Base-by-base conservation (phyloP, 1,140 invertebrate genomes). In the Ladona fulva region DNA sequence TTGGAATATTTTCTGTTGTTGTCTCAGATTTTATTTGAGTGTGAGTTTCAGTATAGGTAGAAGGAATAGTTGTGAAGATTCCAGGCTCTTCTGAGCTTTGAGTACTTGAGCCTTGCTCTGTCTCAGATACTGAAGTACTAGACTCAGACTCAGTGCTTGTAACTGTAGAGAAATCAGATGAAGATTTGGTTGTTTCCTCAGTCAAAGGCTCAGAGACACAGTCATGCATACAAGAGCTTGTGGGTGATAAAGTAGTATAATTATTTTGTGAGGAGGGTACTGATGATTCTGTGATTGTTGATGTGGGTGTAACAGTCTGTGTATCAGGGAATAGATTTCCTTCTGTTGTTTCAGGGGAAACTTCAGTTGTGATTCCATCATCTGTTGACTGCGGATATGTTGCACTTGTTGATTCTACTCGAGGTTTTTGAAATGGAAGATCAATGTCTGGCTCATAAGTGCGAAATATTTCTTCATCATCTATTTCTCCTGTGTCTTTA, bases 401-500 rank as follows among this genome's bases (percentile, higher is more conserved):
- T 77, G 14, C 44, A 16, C 42, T 78, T 25, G 77, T 6, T n/a
- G 19, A 22, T 76, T 44, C 77, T 25, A 19, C 25, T 74, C 11
- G n/a, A 24, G 37, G 29, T 29, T 10, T 22, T 76, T 75, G 22
- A 6, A 42, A 37, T 37, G 29, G 29, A 37, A 37, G 3, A 37
- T 37, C 29, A 37, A 37, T 37, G 29, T 37, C 22, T 74, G 44
- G 22, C n/a, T 77, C 75, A 77, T 75, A 77, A 7, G 75, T 44
- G 0, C n/a, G n/a, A 29, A 42, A 14, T 24, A 52, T 25, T 37
- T 10, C 19, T 59, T n/a, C 14, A 22, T 42, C 44, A 52, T 42
- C 78, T 76, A 74, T 24, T 25, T 75, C 22, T 59, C 59, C 42
- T 37, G 42, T 77, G 5, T 78, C 78, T 75, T 74, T 78, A 44